Evolutionary conservation across 1,140 invertebrate genomes (phyloP), one percentile per base, ranked within the genome.

Genomic region (Drosophila prosaltans): DNA sequence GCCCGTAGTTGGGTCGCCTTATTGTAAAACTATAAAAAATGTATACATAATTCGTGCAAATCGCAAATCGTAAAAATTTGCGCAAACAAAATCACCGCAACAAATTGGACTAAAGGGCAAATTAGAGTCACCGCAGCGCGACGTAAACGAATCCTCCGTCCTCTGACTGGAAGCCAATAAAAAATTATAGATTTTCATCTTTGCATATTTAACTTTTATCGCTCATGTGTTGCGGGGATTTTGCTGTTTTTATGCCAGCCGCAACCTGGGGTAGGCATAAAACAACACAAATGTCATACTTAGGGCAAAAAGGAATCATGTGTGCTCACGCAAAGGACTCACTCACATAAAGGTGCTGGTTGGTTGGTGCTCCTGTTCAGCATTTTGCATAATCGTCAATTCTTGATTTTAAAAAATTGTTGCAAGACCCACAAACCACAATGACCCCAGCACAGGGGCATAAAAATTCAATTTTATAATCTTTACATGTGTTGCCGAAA

Each of bases 301-400:
- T 81, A 83, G 71, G 55, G 9, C 28, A 16, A 62, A 62, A 65
- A 71, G 57, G 65, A 85, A 72, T 82, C 79, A 88, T 72, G 72
- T 79, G 70, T 59, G 72, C 36, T 30, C 45, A 40, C 45, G 32
- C 16, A 6, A 57, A 30, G 65, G 39, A 45, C 67, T 43, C 5
- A 28, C 7, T 26, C 16, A 26, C 40, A 74, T 80, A 83, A 86
- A 75, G 78, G 78, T 84, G 77, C 45, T 51, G 7, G 7, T 10
- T 51, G 21, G 45, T 26, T 51, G 21, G 45, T 26, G 10, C 74
- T 80, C 54, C 66, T 48, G 60, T 64, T 81, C 72, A 72, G 58
- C 83, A 84, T 91, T 91, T 91, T 91, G 88, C 88, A 91, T 88
- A 88, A 91, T 91, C 83, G 88, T 77, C 88, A 81, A 83, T 88